Percentiles rank a stretch among this genome's conserved stretches.
Evolutionary conservation across 2,113 vertebrate species (phyloP).

Genomic region (Regulus satrapa): DNA sequence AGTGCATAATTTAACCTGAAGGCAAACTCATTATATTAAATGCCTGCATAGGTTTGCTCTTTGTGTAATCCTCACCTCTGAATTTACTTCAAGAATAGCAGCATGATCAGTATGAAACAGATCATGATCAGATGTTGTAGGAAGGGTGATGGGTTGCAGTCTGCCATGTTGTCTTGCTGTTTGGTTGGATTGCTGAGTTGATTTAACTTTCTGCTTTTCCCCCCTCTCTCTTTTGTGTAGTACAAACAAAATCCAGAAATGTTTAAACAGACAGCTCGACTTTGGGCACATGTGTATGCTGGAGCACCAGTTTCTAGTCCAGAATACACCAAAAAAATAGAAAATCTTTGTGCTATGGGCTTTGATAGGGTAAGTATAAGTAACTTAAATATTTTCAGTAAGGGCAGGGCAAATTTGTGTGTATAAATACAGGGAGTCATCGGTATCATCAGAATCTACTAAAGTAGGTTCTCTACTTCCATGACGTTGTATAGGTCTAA

Average conservation of each 20-base stretch:
- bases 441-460: background rate
- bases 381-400: background rate
- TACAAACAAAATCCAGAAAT: slow-evolving; percentile 99
- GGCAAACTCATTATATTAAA: background rate
- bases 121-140: fast-evolving
- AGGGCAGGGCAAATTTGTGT: background rate
- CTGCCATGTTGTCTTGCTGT: background rate
- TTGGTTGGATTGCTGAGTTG: background rate
- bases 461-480: background rate
- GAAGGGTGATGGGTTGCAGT: background rate
- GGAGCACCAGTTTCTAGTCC: slow-evolving; percentile 93
- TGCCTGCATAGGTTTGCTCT: background rate
- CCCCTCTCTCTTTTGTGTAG: slow-evolving; percentile 66
- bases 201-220: slow-evolving; percentile 5
- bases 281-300: slow-evolving; percentile 96
- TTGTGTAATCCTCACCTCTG: background rate
- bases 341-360: slow-evolving; percentile 99
- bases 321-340: slow-evolving; percentile 98
- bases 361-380: slow-evolving; percentile 92
- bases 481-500: background rate
- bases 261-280: slow-evolving; percentile 97
- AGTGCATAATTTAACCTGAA: background rate
- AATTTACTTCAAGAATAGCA: background rate
- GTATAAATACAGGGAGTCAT: background rate
- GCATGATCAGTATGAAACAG: background rate